These are phyloP conservation scores for Podocnemis expansa DNA, from an alignment of 2,113 vertebrate species.

Conservation along the genomic window DNA sequence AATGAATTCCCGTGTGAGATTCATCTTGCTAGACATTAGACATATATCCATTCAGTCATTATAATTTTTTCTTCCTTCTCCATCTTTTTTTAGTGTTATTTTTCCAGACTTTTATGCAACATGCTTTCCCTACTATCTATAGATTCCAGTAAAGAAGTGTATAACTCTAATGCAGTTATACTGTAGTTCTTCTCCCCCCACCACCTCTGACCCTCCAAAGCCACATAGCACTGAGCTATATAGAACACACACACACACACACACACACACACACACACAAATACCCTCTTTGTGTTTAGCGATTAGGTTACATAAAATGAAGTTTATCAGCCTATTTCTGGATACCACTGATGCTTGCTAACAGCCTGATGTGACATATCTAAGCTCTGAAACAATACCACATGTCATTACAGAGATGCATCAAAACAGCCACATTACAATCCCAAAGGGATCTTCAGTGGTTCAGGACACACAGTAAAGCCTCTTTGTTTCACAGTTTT, in stretches of 20 bases:
- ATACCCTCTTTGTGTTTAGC: background rate
- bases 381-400: background rate
- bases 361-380: background rate
- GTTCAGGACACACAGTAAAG: background rate
- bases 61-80: constrained; percentile 36
- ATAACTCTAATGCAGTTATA: constrained; percentile 24
- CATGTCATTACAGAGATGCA: rapidly evolving
- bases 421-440: background rate
- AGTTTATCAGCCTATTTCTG: constrained; percentile 12
- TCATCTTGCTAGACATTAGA: constrained; percentile 37
- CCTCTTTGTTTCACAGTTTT: background rate
- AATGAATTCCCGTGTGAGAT: constrained; percentile 61
- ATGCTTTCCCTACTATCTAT: constrained; percentile 9
- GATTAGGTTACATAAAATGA: constrained; percentile 6
- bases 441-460: background rate
- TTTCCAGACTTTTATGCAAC: constrained; percentile 20
- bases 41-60: constrained; percentile 28
- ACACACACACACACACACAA: background rate
- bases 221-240: background rate
- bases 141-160: constrained; percentile 29
- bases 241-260: background rate
- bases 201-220: too few species aligned
- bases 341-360: background rate
- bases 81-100: constrained; percentile 17
- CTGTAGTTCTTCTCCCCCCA: too few species aligned